Conservation (phyloP, 2,113 vertebrate genomes). For the Gracilinanus agilis region DNA sequence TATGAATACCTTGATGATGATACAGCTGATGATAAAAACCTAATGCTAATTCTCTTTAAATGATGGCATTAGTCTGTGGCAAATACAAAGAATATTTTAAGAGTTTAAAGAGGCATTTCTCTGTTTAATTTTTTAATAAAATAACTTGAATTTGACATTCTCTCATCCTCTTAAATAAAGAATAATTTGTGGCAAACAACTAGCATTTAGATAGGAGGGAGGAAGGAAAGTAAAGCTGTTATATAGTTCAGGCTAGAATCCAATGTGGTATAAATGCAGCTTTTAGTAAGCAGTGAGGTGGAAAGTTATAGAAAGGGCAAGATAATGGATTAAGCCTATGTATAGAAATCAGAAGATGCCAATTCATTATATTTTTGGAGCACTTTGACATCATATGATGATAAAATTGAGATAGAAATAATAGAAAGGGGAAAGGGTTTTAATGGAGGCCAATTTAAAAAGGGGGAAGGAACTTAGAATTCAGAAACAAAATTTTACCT, state of each 20-base stretch:
- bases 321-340: background rate
- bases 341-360: background rate
- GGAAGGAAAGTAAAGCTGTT: background rate
- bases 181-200: background rate
- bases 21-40: background rate
- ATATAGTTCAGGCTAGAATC: background rate
- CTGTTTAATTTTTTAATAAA: background rate
- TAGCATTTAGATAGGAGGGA: background rate
- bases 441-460: background rate
- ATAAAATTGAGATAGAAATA: slow-evolving; percentile 7
- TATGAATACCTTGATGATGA: background rate
- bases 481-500: background rate
- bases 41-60: background rate
- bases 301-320: slow-evolving; percentile 8
- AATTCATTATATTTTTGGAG: slow-evolving; percentile 25
- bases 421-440: slow-evolving; percentile 12
- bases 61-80: background rate
- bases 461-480: slow-evolving; percentile 12
- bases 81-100: slow-evolving; percentile 19
- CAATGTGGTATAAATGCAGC: background rate
- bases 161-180: background rate
- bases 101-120: background rate
- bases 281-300: background rate
- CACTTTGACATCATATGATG: background rate
- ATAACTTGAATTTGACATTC: background rate